Base-by-base conservation (phyloP, 2,888 invertebrate species). In the Anorthoa munda region DNA sequence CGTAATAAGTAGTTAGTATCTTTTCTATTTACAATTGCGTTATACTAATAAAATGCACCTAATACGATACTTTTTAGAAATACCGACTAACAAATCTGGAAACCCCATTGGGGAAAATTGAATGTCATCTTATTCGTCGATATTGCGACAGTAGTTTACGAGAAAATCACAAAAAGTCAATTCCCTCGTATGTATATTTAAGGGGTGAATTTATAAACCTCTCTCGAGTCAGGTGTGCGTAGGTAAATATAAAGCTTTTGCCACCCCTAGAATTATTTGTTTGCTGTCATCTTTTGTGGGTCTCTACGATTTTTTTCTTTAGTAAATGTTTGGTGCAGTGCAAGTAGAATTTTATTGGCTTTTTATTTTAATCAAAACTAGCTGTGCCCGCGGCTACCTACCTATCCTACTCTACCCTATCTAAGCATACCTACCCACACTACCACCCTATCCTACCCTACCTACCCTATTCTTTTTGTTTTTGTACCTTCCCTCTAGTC, bases 181-280 rank as follows among this genome's bases (percentile, higher is more conserved):
- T 85, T 81, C 48, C 56, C 59, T 50, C 59, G 68, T 64, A 72
- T 82, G 85, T 79, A 70, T 85, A 72, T 82, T 75, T 76, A 76
- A 75, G 75, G 63, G 70, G 83, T 74, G 76, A 82, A 79, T 82
- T 85, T 77, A 80, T 82, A 77, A 85, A 75, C 66, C 67, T 50
- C 50, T 64, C 18, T 66, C 59, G 71, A 71, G 68, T 69, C 80
- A 84, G 83, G 86, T 79, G 69, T 83, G 72, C 63, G 83, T 64
- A 46, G 67, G 85, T 72, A 83, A 85, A 84, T 79, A 79, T 75
- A 71, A 56, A 79, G 83, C 71, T 65, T 51, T 56, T 73, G 68
- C 18, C 48, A 72, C 51, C 61, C 66, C 51, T 61, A 21, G 56
- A 56, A 72, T 75, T 85, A 75, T 85, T 82, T 85, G 80, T 80